Evolutionary conservation across 2,888 invertebrate genomes (phyloP).

Genomic region (Ectobius pallidus): DNA sequence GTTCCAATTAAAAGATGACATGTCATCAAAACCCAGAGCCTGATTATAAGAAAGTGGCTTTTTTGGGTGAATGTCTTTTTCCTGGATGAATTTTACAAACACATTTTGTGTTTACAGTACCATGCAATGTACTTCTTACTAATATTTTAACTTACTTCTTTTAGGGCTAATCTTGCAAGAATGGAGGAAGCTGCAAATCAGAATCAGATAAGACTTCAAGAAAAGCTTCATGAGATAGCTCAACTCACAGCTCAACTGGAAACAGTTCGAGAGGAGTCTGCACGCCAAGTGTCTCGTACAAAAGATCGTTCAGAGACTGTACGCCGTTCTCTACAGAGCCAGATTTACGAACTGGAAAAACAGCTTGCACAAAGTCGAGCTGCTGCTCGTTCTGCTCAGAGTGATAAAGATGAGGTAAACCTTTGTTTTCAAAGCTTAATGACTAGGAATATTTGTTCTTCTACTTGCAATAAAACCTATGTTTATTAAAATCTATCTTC

Average conservation of each 20-base stretch:
- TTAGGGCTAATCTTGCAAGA: slow-evolving; percentile 58
- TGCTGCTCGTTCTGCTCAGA: slow-evolving; percentile 67
- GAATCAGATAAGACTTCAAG: slow-evolving; percentile 66
- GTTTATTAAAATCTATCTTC: too few species aligned
- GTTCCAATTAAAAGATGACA: too few species aligned
- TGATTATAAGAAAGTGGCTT: too few species aligned
- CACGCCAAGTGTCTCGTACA: slow-evolving; percentile 67
- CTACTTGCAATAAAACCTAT: too few species aligned
- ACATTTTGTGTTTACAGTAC: too few species aligned
- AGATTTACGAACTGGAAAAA: slow-evolving; percentile 69
- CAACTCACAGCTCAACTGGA: slow-evolving; percentile 69
- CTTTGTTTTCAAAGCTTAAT: too few species aligned
- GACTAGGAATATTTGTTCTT: too few species aligned
- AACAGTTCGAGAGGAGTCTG: slow-evolving; percentile 69
- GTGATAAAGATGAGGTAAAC: slow-evolving; percentile 67
- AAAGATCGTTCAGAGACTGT: slow-evolving; percentile 71
- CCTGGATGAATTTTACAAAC: too few species aligned
- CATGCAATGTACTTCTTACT: too few species aligned
- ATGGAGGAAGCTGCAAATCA: slow-evolving; percentile 65
- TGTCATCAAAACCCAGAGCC: too few species aligned
- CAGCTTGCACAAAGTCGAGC: slow-evolving; percentile 70
- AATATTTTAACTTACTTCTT: too few species aligned
- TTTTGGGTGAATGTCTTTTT: too few species aligned
- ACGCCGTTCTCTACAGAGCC: slow-evolving; percentile 66
- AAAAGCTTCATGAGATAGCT: slow-evolving; percentile 71